Evolutionary conservation across 2,888 invertebrate species (phyloP).

Genomic region (Colostygia pectinataria): DNA sequence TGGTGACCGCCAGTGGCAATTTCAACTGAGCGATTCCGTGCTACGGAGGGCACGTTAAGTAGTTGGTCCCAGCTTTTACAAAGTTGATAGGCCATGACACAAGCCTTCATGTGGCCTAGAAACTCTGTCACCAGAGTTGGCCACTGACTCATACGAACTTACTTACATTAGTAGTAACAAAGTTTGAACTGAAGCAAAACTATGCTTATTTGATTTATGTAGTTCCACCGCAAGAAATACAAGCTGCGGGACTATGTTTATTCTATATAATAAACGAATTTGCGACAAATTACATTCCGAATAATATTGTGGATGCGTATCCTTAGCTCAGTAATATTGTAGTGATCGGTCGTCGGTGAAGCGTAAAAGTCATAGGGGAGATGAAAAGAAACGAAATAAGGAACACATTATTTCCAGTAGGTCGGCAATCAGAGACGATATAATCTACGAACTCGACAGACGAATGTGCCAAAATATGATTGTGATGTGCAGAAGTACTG

Average conservation of each 20-base stretch:
- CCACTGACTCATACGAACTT: neutral
- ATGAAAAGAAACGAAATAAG: constrained; percentile 50
- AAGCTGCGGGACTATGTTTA: constrained; percentile 32
- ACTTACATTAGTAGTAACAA: neutral
- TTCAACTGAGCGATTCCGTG: too few relatives aligned
- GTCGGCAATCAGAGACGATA: constrained; percentile 58
- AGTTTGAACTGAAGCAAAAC: constrained; percentile 7
- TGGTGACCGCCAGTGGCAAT: too few relatives aligned
- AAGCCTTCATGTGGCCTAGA: too few relatives aligned
- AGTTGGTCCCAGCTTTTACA: too few relatives aligned
- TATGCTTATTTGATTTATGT: constrained; percentile 22
- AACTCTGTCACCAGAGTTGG: too few relatives aligned
- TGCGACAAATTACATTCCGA: constrained; percentile 53
- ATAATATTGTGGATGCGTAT: constrained; percentile 54
- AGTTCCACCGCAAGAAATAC: constrained; percentile 25
- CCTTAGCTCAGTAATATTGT: constrained; percentile 48
- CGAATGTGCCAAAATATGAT: constrained; percentile 48
- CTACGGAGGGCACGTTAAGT: too few relatives aligned
- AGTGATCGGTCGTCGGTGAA: constrained; percentile 46
- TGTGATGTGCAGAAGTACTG: constrained; percentile 20
- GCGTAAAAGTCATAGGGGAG: constrained; percentile 50
- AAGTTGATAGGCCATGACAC: too few relatives aligned
- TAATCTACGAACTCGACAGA: constrained; percentile 53
- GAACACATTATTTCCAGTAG: constrained; percentile 60
- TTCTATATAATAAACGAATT: constrained; percentile 37